Percentiles rank a stretch among this genome's conserved stretches.
These are phyloP conservation scores for Julus scanicus DNA, from an alignment of 2,888 invertebrate genomes.

Conservation along the genomic window DNA sequence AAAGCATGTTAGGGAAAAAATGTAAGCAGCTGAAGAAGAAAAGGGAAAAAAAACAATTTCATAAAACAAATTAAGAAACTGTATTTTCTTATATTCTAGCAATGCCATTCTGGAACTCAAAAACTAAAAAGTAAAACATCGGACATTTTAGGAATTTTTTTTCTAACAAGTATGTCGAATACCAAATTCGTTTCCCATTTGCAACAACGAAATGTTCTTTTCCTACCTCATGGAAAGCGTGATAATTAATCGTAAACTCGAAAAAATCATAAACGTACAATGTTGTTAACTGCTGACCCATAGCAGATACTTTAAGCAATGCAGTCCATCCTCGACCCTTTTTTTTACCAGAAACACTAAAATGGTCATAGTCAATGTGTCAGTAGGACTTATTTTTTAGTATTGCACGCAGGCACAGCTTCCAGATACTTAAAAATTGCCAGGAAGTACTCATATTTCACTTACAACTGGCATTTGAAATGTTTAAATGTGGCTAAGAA, in stretches of 20 bases:
- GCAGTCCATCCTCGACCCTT: constrained; percentile 6
- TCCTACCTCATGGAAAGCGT: not conserved
- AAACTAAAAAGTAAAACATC: not conserved
- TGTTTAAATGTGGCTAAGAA: not conserved
- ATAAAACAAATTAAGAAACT: not conserved
- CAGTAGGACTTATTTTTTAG: constrained; percentile 20
- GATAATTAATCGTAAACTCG: not conserved
- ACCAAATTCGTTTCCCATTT: not conserved
- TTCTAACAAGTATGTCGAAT: not conserved
- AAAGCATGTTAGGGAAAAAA: not conserved
- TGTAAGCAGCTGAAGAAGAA: not conserved
- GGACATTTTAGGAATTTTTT: not conserved
- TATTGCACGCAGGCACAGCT: not conserved
- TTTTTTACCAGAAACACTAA: not conserved
- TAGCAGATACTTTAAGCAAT: not conserved
- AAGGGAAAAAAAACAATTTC: not conserved
- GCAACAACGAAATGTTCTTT: not conserved
- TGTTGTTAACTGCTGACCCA: constrained; percentile 26
- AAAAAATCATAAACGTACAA: not conserved
- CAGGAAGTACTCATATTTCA: not conserved
- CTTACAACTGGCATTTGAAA: constrained; percentile 4
- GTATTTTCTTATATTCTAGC: not conserved
- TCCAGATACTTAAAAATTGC: not conserved
- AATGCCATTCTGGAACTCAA: not conserved
- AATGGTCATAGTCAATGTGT: constrained; percentile 39